These are phyloP conservation scores for Bostrychus sinensis DNA, from an alignment of 2,113 vertebrate species.

Conservation along the genomic window DNA sequence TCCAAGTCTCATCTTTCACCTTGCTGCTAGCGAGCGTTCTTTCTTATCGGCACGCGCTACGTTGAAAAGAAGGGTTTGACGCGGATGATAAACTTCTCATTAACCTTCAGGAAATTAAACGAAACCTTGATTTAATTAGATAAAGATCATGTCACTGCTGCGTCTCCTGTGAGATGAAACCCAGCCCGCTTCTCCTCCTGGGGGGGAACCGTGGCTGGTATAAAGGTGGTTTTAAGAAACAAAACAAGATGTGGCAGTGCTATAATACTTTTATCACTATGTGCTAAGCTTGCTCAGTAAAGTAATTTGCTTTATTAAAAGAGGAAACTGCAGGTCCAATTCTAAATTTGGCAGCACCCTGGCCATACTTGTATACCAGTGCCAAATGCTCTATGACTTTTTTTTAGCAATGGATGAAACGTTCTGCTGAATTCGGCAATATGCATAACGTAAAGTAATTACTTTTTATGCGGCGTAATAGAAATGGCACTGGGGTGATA, in stretches of 20 bases:
- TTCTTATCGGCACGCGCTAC: constrained; percentile 44
- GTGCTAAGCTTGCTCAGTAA: constrained; percentile 10
- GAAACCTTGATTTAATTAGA: constrained; percentile 74
- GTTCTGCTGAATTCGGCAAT: constrained; percentile 41
- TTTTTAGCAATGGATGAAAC: constrained; percentile 44
- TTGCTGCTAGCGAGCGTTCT: constrained; percentile 37
- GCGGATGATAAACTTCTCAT: constrained; percentile 72
- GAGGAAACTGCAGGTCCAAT: constrained; percentile 47
- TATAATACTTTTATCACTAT: constrained; percentile 9
- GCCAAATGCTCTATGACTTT: constrained; percentile 40
- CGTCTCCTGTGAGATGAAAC: constrained; percentile 62
- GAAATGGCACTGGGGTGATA: constrained; percentile 51
- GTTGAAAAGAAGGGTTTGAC: constrained; percentile 61
- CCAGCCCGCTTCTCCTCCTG: not conserved
- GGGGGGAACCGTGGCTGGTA: constrained; percentile 6
- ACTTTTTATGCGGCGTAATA: constrained; percentile 45
- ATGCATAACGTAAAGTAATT: constrained; percentile 56
- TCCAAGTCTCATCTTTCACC: constrained; percentile 39
- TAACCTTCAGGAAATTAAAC: constrained; percentile 76
- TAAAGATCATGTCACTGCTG: constrained; percentile 65
- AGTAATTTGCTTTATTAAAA: constrained; percentile 31
- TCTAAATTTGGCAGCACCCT: constrained; percentile 28
- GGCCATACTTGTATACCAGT: constrained; percentile 8
- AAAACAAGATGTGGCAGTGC: constrained; percentile 19
- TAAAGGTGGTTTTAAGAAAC: not conserved